Base-by-base conservation (phyloP, 2,888 invertebrate genomes). In the Nephrotoma flavescens region DNA sequence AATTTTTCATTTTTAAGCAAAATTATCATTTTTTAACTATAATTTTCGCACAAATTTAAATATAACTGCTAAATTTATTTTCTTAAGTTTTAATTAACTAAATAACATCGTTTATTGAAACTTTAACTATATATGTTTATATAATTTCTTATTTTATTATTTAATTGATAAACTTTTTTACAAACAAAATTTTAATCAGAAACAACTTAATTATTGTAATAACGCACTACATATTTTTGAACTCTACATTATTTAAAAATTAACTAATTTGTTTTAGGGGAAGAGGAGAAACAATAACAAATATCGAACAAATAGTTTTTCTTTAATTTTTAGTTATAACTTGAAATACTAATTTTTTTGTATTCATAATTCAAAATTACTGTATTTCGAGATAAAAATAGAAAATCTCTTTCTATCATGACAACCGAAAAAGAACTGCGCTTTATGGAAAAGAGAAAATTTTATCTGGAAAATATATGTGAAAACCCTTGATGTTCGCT, bases 381-480 rank as follows among this genome's bases (percentile, higher is more conserved):
- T 15, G 41, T 83, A 41, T 83, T 84, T 84, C 84, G 41, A 84
- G 42, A 42, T 84, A 84, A 84, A 84, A 84, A 42, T 42, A 84
- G 42, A 84, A 84, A 84, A 84, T 84, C 15, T 84, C 85, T 85
- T 85, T 85, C 85, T 85, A 44, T 44, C 85, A 85, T 45, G 85
- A 85, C 44, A 85, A 85, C 85, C 85, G 85, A 85, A 85, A 85
- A 85, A 85, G 85, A 44, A 85, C 85, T 85, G 85, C 85, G 85
- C 85, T 85, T 44, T 85, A 44, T 44, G 19, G 85, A 85, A 42
- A 84, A 84, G 84, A 84, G 84, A 84, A 84, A 84, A 84, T 42
- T 42, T 42, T 42, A 84, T 42, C 41, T 84, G 42, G 42, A 84
- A 83, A 83, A 83, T 83, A 41, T 41, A 83, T 41, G n/a, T 47